Conservation (phyloP, 30 jellyfish, hydroid and myxozoan genomes). For the Aurelia coerulea region DNA sequence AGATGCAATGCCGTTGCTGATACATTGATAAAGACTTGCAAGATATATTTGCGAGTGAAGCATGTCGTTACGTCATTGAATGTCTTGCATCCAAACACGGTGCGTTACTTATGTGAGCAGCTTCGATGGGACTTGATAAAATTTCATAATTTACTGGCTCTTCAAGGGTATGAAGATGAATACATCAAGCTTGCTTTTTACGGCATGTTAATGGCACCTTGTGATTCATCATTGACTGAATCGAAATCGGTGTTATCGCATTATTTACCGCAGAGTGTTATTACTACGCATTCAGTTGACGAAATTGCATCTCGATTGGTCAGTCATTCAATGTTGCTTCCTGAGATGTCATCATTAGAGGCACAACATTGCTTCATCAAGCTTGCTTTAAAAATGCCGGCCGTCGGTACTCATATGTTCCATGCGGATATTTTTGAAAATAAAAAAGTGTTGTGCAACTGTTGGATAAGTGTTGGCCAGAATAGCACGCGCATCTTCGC, state of each 20-base stretch:
- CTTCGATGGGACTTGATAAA: slow-evolving; percentile 62
- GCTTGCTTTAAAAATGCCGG: slow-evolving; percentile 50
- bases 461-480: slow-evolving; percentile 46
- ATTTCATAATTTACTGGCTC: slow-evolving; percentile 46
- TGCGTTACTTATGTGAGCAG: slow-evolving; percentile 34
- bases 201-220: slow-evolving; percentile 35
- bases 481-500: slow-evolving; percentile 46
- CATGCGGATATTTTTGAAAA: slow-evolving; percentile 23
- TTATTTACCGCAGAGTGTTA: slow-evolving; percentile 39
- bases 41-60: slow-evolving; percentile 37
- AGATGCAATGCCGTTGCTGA: slow-evolving; percentile 36
- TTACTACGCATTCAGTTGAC: slow-evolving; percentile 18
- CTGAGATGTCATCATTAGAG: slow-evolving; percentile 24
- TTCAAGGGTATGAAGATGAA: slow-evolving; percentile 50
- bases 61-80: slow-evolving; percentile 13
- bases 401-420: slow-evolving; percentile 47
- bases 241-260: not conserved
- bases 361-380: slow-evolving; percentile 49
- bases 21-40: slow-evolving; percentile 60
- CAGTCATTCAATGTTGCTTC: slow-evolving; percentile 8
- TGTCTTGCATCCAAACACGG: slow-evolving; percentile 9
- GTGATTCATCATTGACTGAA: slow-evolving; percentile 6
- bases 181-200: slow-evolving; percentile 40
- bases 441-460: not conserved
- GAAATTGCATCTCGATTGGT: slow-evolving; percentile 1